These are phyloP conservation scores for Sitta carolinensis DNA, from an alignment of 2,797 vertebrate species.

Conservation along the genomic window DNA sequence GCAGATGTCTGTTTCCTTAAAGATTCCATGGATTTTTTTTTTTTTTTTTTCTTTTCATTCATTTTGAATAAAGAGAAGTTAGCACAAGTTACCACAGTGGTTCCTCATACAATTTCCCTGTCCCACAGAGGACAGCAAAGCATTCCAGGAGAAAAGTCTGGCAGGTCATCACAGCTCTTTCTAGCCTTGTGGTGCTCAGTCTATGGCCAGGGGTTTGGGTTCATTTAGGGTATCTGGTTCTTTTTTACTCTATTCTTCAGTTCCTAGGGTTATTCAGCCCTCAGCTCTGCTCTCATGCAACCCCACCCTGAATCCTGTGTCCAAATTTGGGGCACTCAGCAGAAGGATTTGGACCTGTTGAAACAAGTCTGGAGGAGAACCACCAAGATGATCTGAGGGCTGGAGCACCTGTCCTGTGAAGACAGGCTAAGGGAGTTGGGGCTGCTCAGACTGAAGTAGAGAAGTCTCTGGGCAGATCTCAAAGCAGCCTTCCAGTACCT, in stretches of 20 bases:
- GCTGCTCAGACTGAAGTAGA: background rate
- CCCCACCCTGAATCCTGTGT: background rate
- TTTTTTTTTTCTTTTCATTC: background rate
- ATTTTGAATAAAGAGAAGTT: background rate
- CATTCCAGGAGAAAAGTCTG: background rate
- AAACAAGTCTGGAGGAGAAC: background rate
- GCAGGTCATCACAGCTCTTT: background rate
- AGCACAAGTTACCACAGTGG: background rate
- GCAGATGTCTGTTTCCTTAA: background rate
- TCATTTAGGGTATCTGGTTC: fast-evolving
- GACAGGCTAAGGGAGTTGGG: background rate
- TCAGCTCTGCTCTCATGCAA: background rate
- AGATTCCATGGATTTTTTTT: background rate
- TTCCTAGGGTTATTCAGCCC: background rate
- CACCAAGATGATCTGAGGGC: background rate
- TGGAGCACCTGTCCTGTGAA: background rate
- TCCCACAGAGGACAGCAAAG: fast-evolving
- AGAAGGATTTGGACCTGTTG: background rate
- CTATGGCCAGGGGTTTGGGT: background rate
- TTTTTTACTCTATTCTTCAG: background rate
- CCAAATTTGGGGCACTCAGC: no score
- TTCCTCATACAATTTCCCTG: fast-evolving
- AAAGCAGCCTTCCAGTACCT: background rate
- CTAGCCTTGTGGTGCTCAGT: no score
- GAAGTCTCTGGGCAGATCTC: background rate